A percentile compares a stretch with the other conserved stretches of the same genome.
Conservation (phyloP, 2,113 vertebrate genomes). For the Burhinus oedicnemus region DNA sequence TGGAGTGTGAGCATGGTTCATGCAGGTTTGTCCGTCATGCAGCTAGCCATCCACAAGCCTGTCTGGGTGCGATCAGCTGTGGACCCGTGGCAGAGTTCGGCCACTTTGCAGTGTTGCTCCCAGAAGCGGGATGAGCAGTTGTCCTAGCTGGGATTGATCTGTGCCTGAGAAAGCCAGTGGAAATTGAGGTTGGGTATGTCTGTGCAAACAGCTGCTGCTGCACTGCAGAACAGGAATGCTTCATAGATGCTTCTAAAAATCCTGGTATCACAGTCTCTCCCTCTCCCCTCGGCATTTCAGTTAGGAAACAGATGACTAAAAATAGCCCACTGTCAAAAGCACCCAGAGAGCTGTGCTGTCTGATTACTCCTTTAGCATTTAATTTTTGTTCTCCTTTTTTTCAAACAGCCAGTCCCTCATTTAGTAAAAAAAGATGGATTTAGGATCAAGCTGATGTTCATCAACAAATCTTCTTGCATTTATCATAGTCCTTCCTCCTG, state of each 20-base stretch:
- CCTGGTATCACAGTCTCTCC: not conserved
- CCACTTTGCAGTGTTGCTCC: not conserved
- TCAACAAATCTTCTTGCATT: not conserved
- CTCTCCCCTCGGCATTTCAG: not conserved
- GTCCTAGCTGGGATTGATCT: not conserved
- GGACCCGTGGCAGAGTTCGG: not conserved
- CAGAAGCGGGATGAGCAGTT: not conserved
- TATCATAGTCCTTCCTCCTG: not conserved
- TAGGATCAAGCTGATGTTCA: not conserved
- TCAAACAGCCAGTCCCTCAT: not conserved
- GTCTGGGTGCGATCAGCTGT: too few species aligned
- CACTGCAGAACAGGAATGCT: not conserved
- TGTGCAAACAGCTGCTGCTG: not conserved
- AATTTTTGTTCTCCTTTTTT: not conserved
- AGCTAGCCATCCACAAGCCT: not conserved
- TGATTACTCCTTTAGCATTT: not conserved
- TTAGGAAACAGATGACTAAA: slow-evolving; percentile 3
- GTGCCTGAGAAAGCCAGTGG: not conserved
- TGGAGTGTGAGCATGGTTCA: not conserved
- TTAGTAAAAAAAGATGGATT: not conserved
- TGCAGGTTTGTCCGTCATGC: not conserved
- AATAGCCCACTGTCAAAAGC: not conserved
- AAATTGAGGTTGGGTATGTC: not conserved
- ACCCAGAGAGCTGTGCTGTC: not conserved
- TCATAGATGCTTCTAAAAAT: not conserved